These are phyloP conservation scores for Parasteatoda tepidariorum DNA, from an alignment of 1,140 invertebrate genomes.

Conservation along the genomic window DNA sequence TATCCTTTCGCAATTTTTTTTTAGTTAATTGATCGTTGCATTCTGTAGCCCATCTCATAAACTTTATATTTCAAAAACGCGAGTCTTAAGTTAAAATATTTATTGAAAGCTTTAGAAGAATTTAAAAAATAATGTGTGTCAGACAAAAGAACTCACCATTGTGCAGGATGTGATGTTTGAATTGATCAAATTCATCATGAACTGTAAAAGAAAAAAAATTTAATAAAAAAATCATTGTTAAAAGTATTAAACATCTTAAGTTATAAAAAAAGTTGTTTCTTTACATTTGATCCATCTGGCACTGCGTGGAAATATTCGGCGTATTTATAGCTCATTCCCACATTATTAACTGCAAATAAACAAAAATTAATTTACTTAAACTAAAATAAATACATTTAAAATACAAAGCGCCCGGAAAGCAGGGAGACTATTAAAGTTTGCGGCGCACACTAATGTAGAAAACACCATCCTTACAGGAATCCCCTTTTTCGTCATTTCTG, in stretches of 20 bases:
- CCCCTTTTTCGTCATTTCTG: too few species aligned
- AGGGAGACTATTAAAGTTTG: too few species aligned
- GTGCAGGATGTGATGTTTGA: slow-evolving; percentile 46
- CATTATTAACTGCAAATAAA: slow-evolving; percentile 79
- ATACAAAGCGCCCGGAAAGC: neutral
- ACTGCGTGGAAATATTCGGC: slow-evolving; percentile 83
- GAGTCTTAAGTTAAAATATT: too few species aligned
- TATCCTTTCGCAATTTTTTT: too few species aligned
- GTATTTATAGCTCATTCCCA: slow-evolving; percentile 89
- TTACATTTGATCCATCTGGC: slow-evolving; percentile 71
- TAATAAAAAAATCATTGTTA: neutral
- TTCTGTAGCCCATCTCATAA: too few species aligned
- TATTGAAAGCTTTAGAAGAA: too few species aligned
- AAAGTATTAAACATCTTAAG: neutral
- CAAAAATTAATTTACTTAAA: slow-evolving; percentile 23
- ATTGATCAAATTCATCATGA: slow-evolving; percentile 34
- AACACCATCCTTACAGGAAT: too few species aligned
- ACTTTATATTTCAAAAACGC: too few species aligned
- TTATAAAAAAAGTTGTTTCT: neutral
- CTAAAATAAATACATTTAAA: neutral
- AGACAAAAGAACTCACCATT: slow-evolving; percentile 53
- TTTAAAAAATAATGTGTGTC: too few species aligned
- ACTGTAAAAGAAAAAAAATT: slow-evolving; percentile 14
- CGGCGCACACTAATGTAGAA: too few species aligned
- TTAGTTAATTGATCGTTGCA: too few species aligned